Percentiles rank a stretch among this genome's conserved stretches.
Evolutionary conservation across 2,888 invertebrate species (phyloP).

Genomic region (Pyrrhia umbra): DNA sequence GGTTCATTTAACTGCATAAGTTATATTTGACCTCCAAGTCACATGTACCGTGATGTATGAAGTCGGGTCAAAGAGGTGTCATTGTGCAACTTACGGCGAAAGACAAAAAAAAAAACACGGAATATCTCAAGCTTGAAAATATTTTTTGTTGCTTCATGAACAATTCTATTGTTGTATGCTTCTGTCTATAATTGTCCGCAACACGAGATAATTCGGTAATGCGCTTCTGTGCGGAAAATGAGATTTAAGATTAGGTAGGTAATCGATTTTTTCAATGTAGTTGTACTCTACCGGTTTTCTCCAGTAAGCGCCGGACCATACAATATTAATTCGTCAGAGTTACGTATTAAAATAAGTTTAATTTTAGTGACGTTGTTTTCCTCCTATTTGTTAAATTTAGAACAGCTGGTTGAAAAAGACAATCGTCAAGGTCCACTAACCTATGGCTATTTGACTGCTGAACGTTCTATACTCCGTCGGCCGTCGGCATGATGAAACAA

Average conservation of each 20-base stretch:
- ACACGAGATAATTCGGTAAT: slow-evolving; percentile 5
- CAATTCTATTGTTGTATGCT: slow-evolving; percentile 4
- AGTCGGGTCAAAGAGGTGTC: slow-evolving; percentile 17
- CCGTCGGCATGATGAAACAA: background rate
- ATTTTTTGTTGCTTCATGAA: slow-evolving; percentile 15
- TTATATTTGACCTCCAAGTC: slow-evolving; percentile 26
- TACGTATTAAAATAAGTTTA: background rate
- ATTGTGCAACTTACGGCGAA: slow-evolving; percentile 14
- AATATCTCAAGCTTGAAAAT: slow-evolving; percentile 2
- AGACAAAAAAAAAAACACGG: slow-evolving; percentile 3
- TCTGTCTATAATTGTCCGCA: slow-evolving; percentile 28
- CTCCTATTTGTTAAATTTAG: background rate
- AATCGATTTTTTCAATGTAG: background rate
- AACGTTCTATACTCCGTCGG: background rate
- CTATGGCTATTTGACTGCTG: background rate
- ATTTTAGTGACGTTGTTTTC: background rate
- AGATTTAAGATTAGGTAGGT: background rate
- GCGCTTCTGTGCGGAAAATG: slow-evolving; percentile 11
- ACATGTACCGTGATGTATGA: slow-evolving; percentile 13
- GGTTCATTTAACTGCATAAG: slow-evolving; percentile 25
- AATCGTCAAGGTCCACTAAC: slow-evolving; percentile 18
- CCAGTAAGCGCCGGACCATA: background rate
- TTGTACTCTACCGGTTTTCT: too few relatives aligned
- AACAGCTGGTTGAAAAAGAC: slow-evolving; percentile 10
- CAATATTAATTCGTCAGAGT: background rate